phyloP scores from a whole-genome alignment of 2,113 vertebrate species.

The Coracopsis vasa region DNA sequence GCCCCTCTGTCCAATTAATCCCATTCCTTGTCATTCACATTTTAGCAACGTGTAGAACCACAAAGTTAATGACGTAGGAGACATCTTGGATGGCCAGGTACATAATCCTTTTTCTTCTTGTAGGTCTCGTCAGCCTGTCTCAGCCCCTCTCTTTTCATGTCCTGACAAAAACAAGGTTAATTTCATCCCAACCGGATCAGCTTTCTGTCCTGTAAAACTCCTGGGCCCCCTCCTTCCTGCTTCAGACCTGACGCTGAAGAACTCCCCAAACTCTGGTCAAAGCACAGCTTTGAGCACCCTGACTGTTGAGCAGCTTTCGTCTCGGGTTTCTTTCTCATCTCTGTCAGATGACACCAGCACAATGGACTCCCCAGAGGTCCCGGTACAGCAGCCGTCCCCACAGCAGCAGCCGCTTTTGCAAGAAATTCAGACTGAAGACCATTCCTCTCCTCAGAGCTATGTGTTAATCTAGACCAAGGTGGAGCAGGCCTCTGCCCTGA shows the following conservation, averaged over 20 bases:
- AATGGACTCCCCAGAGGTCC: conserved; percentile 75
- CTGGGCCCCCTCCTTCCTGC: conserved; percentile 81
- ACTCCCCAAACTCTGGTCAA: conserved; percentile 69
- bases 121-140: conserved; percentile 89
- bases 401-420: conserved; percentile 73
- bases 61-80: background rate
- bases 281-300: conserved; percentile 73
- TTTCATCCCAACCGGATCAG: conserved; percentile 97
- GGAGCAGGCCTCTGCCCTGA: conserved; percentile 79
- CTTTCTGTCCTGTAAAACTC: conserved; percentile 96
- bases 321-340: conserved; percentile 84
- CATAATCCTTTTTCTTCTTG: conserved; percentile 37
- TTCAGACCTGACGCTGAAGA: conserved; percentile 81
- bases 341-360: conserved; percentile 89
- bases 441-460: conserved; percentile 80
- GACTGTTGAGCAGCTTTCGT: conserved; percentile 80
- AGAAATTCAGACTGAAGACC: conserved; percentile 78
- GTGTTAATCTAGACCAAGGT: conserved; percentile 82
- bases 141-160: conserved; percentile 94
- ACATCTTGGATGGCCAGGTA: background rate
- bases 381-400: conserved; percentile 66
- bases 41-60: conserved; percentile 54
- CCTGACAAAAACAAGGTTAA: conserved; percentile 99
- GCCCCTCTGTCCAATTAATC: conserved; percentile 68
- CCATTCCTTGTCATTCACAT: conserved; percentile 73